Base-by-base conservation (phyloP, 1,140 invertebrate genomes). In the Tetragnatha versicolor region DNA sequence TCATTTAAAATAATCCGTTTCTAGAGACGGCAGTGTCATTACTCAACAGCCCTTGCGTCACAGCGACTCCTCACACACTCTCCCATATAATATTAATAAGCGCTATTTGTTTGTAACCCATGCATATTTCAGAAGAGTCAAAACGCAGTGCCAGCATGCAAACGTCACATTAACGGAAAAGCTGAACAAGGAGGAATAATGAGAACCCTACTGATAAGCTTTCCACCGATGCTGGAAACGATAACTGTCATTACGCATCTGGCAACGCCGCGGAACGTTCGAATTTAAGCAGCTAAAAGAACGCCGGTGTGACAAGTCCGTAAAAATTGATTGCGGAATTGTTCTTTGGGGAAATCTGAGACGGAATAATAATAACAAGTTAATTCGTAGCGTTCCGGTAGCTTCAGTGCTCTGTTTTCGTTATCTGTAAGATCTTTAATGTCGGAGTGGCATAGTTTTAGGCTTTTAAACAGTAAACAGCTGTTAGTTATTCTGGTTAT, bases 311-410 rank as follows among this genome's bases (percentile, higher is more conserved):
- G 42, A 31, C 12, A 17, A 17, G 42, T 47, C 37, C 61, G 61
- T 17, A 65, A 65, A 65, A 65, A 65, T 65, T 65, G 61, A 65
- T 65, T 42, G 17, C 39, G 33, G 42, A 65, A 65, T 65, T 35
- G 12, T 20, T 42, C 61, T 65, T 17, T 2, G 61, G 61, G 61
- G 61, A 65, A 65, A 65, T 65, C 61, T 33, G 61, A 42, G 39
- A 65, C 35, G 20, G 25, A 65, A 65, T 65, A 65, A 65, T 22
- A 35, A 53, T 53, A 42, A 39, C 37, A 65, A 65, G 61, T n/a
- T 65, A 65, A 65, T 65, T 65, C 61, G n/a, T n/a, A n/a, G n/a
- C n/a, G n/a, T n/a, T n/a, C n/a, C n/a, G n/a, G n/a, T n/a, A n/a
- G n/a, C n/a, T n/a, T n/a, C n/a, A n/a, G n/a, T n/a, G n/a, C n/a